A percentile compares a stretch with the other conserved stretches of the same genome.
Conservation (phyloP, 2,797 vertebrate genomes). For the Cygnus olor region DNA sequence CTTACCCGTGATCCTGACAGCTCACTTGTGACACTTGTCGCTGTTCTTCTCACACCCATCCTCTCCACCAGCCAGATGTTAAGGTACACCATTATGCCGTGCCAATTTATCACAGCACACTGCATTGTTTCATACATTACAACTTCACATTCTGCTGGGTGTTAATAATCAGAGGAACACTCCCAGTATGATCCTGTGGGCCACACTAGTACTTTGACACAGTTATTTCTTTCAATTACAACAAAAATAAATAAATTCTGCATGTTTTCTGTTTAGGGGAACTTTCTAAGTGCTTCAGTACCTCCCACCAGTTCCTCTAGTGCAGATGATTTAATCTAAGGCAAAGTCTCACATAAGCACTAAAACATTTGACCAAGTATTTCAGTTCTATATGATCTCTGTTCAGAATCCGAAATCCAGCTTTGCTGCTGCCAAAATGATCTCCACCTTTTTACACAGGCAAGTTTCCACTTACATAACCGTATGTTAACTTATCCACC, state of each 20-base stretch:
- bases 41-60: neutral
- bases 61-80: neutral
- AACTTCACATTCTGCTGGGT: slow-evolving; percentile 8
- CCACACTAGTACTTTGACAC: neutral
- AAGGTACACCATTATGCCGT: neutral
- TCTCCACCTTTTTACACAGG: neutral
- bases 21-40: neutral
- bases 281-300: neutral
- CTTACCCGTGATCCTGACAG: neutral
- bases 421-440: neutral
- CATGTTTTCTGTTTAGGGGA: neutral
- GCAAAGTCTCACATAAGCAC: neutral
- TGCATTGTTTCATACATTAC: neutral
- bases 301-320: neutral
- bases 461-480: neutral
- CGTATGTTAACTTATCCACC: neutral
- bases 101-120: neutral
- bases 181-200: neutral
- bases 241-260: neutral
- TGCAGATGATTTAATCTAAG: neutral
- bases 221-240: neutral
- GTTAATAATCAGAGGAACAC: neutral
- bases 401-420: neutral
- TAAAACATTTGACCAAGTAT: neutral
- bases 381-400: neutral